Conservation (phyloP, 2,113 vertebrate genomes). For the Indicator maculatus region DNA sequence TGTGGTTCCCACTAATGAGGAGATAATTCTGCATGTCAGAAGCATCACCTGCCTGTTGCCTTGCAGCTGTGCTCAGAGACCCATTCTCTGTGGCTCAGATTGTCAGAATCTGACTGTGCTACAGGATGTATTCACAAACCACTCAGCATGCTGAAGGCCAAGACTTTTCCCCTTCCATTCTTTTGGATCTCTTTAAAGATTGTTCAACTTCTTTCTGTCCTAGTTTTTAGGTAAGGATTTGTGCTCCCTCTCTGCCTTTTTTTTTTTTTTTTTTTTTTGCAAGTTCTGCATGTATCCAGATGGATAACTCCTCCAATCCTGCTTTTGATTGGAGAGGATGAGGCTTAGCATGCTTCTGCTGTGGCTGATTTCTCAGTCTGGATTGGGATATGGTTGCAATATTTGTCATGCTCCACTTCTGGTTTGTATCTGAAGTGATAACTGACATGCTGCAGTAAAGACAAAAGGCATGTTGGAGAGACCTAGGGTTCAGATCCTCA, state of each 20-base stretch:
- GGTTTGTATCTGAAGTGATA: background rate
- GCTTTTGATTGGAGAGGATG: background rate
- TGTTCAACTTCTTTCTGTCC: background rate
- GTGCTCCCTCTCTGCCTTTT: rapidly evolving
- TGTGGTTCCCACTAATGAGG: slow-evolving; percentile 35
- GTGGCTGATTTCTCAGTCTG: background rate
- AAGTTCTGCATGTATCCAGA: background rate
- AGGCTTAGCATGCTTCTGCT: background rate
- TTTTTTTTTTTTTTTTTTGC: background rate
- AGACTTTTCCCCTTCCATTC: background rate
- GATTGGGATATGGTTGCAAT: background rate
- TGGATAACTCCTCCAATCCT: background rate
- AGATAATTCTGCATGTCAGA: slow-evolving; percentile 40
- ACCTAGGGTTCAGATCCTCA: background rate
- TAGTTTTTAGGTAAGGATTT: background rate
- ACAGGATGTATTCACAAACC: background rate
- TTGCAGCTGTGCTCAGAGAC: slow-evolving; percentile 1
- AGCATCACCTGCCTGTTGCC: slow-evolving; percentile 15
- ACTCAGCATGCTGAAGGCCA: background rate
- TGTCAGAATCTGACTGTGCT: background rate
- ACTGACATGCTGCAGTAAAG: background rate
- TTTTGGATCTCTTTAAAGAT: background rate
- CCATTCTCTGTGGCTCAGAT: background rate
- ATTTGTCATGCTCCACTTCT: background rate
- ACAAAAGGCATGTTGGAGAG: background rate